Conservation (phyloP, 2,888 invertebrate species). For the Trachelus stipa region DNA sequence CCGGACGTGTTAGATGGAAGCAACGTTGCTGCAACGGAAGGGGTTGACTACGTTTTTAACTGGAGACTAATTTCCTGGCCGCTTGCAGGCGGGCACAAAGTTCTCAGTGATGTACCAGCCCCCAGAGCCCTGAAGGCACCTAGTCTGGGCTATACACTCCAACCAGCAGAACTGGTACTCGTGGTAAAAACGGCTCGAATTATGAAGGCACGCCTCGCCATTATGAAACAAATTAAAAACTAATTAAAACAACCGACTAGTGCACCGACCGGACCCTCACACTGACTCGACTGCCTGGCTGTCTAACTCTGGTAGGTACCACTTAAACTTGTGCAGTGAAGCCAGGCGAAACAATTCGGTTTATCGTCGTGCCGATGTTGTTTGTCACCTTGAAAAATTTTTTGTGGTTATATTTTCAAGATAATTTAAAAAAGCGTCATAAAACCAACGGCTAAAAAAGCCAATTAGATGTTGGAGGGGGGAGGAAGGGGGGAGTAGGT, state of each 20-base stretch:
- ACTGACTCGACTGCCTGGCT: neutral
- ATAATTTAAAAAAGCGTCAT: neutral
- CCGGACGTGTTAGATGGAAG: slow-evolving; percentile 1
- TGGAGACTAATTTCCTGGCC: slow-evolving; percentile 56
- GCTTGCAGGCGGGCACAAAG: slow-evolving; percentile 44
- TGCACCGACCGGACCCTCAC: slow-evolving; percentile 1
- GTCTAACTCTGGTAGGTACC: slow-evolving; percentile 2
- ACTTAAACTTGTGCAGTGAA: neutral
- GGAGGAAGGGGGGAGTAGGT: neutral
- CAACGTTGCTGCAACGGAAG: neutral
- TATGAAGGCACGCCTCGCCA: slow-evolving; percentile 52
- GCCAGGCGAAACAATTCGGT: neutral
- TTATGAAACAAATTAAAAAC: slow-evolving; percentile 61
- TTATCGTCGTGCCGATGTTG: neutral
- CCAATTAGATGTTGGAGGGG: neutral
- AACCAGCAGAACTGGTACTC: slow-evolving; percentile 28
- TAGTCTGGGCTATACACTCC: slow-evolving; percentile 29
- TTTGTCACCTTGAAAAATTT: neutral
- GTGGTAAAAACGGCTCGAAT: slow-evolving; percentile 50
- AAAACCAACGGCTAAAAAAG: neutral
- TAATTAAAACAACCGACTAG: slow-evolving; percentile 56
- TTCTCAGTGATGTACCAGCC: slow-evolving; percentile 54
- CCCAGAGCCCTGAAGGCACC: slow-evolving; percentile 44
- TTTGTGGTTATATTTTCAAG: neutral
- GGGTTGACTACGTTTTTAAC: slow-evolving; percentile 40